A percentile compares a stretch with the other conserved stretches of the same genome.
Conservation (phyloP, 2,888 invertebrate species). For the Polydesmus complanatus region DNA sequence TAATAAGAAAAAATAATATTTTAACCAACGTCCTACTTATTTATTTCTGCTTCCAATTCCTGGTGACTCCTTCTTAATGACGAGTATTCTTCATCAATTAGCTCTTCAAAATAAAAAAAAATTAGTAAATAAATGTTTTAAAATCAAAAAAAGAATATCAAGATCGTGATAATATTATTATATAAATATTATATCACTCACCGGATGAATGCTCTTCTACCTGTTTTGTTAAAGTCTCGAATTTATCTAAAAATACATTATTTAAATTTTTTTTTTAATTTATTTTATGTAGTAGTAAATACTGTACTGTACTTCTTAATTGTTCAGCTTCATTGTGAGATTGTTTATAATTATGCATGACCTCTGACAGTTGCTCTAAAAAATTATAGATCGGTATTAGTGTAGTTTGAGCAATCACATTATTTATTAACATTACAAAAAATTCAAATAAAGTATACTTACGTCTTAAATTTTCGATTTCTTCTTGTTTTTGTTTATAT, state of each 20-base stretch:
- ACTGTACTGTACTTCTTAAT: slow-evolving; percentile 37
- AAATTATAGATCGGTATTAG: too few species aligned
- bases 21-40: not conserved
- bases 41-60: slow-evolving; percentile 10
- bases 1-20: not conserved
- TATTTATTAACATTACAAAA: too few species aligned
- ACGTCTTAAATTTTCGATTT: slow-evolving; percentile 11
- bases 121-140: not conserved
- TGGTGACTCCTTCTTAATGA: slow-evolving; percentile 4
- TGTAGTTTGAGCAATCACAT: too few species aligned
- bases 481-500: slow-evolving; percentile 6
- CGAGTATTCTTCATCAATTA: slow-evolving; percentile 1
- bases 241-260: not conserved
- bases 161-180: not conserved
- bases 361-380: slow-evolving; percentile 27
- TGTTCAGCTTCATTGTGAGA: slow-evolving; percentile 38
- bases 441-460: not conserved
- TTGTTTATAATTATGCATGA: slow-evolving; percentile 37
- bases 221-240: not conserved
- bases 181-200: too few species aligned
- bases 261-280: not conserved
- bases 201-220: not conserved
- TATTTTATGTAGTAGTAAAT: too few species aligned
- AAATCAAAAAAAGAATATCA: not conserved
- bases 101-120: slow-evolving; percentile 4